These are phyloP conservation scores for Bothrops jararaca DNA, from an alignment of 2,113 vertebrate species.

Conservation along the genomic window DNA sequence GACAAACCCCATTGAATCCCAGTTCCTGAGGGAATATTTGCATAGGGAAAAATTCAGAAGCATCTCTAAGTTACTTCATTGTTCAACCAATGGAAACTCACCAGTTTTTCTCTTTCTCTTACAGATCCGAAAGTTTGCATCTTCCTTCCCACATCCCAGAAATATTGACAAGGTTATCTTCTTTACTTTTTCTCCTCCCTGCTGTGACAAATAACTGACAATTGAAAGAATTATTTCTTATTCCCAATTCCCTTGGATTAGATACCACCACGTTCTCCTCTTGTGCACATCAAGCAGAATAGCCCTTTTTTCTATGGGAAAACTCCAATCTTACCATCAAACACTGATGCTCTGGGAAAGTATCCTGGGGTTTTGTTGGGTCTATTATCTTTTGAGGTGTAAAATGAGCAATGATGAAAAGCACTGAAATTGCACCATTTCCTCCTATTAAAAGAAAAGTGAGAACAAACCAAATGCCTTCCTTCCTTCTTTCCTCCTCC, in stretches of 20 bases:
- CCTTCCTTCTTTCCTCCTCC: too few species aligned
- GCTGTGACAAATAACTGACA: slow-evolving; percentile 29
- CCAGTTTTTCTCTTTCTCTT: neutral
- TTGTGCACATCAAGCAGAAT: slow-evolving; percentile 36
- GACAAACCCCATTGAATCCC: neutral
- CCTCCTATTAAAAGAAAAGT: neutral
- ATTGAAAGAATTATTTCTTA: slow-evolving; percentile 35
- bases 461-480: neutral
- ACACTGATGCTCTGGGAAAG: slow-evolving; percentile 43
- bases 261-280: neutral
- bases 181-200: slow-evolving; percentile 17
- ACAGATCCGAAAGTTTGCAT: slow-evolving; percentile 30
- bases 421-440: slow-evolving; percentile 24
- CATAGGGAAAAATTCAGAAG: neutral
- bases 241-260: slow-evolving; percentile 25
- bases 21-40: neutral
- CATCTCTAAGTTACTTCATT: neutral
- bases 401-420: slow-evolving; percentile 38
- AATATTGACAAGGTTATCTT: slow-evolving; percentile 25
- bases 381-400: slow-evolving; percentile 7
- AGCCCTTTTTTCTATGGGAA: slow-evolving; percentile 7
- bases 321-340: slow-evolving; percentile 48
- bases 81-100: neutral
- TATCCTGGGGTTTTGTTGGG: slow-evolving; percentile 6
- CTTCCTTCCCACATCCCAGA: slow-evolving; percentile 3